Conservation (phyloP, 2,113 vertebrate species). For the Climacteris rufus region DNA sequence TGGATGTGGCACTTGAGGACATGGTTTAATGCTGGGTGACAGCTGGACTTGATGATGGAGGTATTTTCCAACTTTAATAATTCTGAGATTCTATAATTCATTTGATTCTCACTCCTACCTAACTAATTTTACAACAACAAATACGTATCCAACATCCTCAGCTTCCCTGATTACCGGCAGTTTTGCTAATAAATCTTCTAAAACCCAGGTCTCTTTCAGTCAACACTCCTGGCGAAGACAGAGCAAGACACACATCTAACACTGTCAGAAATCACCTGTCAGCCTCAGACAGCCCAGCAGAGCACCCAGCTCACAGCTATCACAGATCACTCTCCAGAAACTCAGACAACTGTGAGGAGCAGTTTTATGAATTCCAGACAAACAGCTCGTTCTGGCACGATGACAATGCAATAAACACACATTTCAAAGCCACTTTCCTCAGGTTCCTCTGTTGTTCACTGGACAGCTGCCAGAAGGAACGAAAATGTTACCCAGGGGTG, state of each 20-base stretch:
- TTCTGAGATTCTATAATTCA: background rate
- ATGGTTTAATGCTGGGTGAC: background rate
- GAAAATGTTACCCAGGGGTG: constrained; percentile 32
- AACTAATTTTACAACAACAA: background rate
- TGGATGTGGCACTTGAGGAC: background rate
- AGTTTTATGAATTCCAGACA: background rate
- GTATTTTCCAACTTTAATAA: background rate
- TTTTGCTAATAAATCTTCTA: background rate
- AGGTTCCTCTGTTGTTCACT: background rate
- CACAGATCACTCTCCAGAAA: background rate
- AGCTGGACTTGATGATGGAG: background rate
- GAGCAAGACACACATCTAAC: background rate
- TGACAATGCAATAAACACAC: constrained; percentile 52
- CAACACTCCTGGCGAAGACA: background rate
- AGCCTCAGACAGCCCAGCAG: background rate
- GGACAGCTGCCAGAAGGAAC: constrained; percentile 26
- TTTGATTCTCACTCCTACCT: background rate
- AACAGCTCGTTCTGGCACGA: background rate
- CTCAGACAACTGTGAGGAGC: background rate
- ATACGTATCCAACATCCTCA: background rate
- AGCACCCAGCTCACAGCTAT: background rate
- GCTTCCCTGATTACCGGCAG: accelerated
- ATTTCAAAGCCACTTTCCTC: constrained; percentile 36
- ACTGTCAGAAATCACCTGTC: background rate
- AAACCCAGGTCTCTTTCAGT: background rate